phyloP scores from a whole-genome alignment of 1,140 invertebrate genomes.

The Dermatophagoides farinae region DNA sequence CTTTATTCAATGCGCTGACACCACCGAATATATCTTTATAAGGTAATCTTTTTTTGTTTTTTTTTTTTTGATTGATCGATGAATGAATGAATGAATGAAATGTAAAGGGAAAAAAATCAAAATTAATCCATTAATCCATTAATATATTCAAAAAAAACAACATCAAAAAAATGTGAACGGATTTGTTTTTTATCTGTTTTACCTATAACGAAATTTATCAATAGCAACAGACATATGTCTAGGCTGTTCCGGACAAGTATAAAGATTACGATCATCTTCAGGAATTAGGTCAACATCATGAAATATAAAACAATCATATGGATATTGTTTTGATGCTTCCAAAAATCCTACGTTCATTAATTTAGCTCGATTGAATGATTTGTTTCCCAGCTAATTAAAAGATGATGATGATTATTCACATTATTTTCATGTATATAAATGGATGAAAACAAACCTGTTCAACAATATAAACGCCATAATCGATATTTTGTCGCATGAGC shows the following conservation, averaged over 20 bases:
- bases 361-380: conserved; percentile 69
- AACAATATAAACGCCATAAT: conserved; percentile 36
- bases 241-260: conserved; percentile 51
- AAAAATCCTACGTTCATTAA: conserved; percentile 86
- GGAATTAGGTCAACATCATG: conserved; percentile 82
- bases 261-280: conserved; percentile 73
- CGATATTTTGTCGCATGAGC: conserved; percentile 33
- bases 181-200: too few relatives aligned
- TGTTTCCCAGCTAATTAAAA: conserved; percentile 30
- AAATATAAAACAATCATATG: conserved; percentile 27
- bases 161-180: too few relatives aligned
- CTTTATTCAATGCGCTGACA: conserved; percentile 56
- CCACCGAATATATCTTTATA: conserved; percentile 37
- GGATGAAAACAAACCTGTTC: conserved; percentile 27
- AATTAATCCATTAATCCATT: not conserved
- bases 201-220: conserved; percentile 21
- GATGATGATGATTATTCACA: not conserved
- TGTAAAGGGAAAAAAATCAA: not conserved
- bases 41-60: conserved; percentile 22
- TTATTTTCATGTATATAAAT: not conserved
- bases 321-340: conserved; percentile 51
- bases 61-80: not conserved
- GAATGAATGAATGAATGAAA: not conserved
- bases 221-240: conserved; percentile 25
- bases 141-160: not conserved